Percentiles rank a stretch among this genome's conserved stretches.
phyloP scores from a whole-genome alignment of 2,888 invertebrate genomes.

The Melinaea marsaeus region DNA sequence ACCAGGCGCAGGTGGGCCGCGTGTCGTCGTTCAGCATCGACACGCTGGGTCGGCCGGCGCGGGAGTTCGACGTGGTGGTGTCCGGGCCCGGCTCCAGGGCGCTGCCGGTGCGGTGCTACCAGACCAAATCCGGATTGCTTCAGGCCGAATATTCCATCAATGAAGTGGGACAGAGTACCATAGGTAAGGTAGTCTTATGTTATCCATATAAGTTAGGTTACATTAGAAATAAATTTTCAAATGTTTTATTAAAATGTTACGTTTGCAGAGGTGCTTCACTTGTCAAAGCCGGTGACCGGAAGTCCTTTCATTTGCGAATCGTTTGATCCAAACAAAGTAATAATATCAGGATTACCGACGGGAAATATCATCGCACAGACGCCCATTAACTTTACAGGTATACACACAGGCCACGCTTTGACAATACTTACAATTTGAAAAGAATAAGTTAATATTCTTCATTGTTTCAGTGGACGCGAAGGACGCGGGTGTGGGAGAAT shows the following conservation, averaged over 20 bases:
- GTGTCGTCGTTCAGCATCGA: conserved; percentile 93
- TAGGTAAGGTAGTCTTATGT: conserved; percentile 63
- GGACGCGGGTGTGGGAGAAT: conserved; percentile 89
- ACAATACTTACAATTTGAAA: background rate
- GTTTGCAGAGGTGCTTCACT: conserved; percentile 89
- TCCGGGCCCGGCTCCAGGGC: conserved; percentile 88
- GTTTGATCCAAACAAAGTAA: conserved; percentile 90
- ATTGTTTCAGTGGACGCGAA: conserved; percentile 82
- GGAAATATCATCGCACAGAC: conserved; percentile 89
- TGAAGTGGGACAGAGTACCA: conserved; percentile 83
- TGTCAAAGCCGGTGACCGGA: conserved; percentile 92
- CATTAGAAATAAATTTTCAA: too few species aligned
- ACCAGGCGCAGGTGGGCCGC: conserved; percentile 89
- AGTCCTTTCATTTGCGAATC: conserved; percentile 97
- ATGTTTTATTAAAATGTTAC: background rate
- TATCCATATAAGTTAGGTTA: too few species aligned
- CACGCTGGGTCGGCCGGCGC: conserved; percentile 88
- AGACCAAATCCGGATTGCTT: conserved; percentile 96
- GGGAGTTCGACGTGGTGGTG: conserved; percentile 94
- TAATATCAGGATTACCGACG: conserved; percentile 85
- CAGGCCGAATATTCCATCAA: conserved; percentile 95
- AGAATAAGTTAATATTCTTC: too few species aligned
- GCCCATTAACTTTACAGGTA: conserved; percentile 88
- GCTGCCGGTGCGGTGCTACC: conserved; percentile 94
- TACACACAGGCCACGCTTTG: conserved; percentile 34